Evolutionary conservation across 2,797 vertebrate species (phyloP).

Genomic region (Chelon labrosus): DNA sequence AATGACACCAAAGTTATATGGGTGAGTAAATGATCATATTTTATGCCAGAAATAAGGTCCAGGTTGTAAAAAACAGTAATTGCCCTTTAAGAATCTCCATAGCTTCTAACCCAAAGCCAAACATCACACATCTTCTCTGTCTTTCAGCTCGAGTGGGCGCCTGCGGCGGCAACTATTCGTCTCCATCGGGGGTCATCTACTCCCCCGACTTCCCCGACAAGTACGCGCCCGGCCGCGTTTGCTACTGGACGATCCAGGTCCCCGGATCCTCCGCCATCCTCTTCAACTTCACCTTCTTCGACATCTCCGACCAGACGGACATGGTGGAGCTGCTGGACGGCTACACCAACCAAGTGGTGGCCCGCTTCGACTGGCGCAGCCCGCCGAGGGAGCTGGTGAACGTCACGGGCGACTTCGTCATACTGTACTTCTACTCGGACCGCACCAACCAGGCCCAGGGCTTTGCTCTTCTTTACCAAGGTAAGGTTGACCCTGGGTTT

Average conservation of each 20-base stretch:
- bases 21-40: no score
- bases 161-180: constrained; percentile 94
- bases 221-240: constrained; percentile 90
- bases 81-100: no score
- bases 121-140: constrained; percentile 24
- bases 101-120: neutral
- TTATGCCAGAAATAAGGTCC: no score
- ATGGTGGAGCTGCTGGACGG: constrained; percentile 97
- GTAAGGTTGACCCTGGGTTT: constrained; percentile 63
- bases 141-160: constrained; percentile 91
- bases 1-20: no score
- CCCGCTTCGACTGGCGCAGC: constrained; percentile 91
- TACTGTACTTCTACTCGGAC: constrained; percentile 97
- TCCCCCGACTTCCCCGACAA: constrained; percentile 96
- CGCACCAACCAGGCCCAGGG: constrained; percentile 95
- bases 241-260: constrained; percentile 97
- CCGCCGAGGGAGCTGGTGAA: constrained; percentile 89
- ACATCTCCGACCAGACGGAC: constrained; percentile 94
- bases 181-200: constrained; percentile 91
- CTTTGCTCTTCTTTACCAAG: constrained; percentile 94
- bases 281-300: constrained; percentile 95
- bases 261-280: constrained; percentile 89
- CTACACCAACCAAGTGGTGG: constrained; percentile 90
- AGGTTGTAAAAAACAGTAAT: no score
- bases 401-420: constrained; percentile 92